phyloP scores from a whole-genome alignment of 2,888 invertebrate genomes.

The Epicampocera succincta region DNA sequence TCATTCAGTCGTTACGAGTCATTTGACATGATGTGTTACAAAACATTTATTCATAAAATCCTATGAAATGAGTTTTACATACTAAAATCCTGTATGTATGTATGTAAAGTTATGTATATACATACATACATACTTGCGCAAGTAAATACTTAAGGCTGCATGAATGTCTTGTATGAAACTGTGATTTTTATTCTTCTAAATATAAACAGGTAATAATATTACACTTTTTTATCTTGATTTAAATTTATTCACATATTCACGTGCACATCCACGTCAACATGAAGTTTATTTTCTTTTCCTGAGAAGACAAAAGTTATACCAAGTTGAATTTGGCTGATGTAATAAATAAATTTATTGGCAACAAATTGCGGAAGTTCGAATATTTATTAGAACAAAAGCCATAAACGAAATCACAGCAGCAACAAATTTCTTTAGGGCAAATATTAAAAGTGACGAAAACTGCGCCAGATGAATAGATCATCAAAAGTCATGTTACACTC shows the following conservation, averaged over 20 bases:
- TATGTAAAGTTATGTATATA: constrained; percentile 10
- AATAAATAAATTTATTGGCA: constrained; percentile 71
- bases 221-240: background rate
- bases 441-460: too few species aligned
- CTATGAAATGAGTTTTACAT: too few species aligned
- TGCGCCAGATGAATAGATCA: too few species aligned
- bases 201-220: background rate
- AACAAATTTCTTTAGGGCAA: too few species aligned
- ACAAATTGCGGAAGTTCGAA: constrained; percentile 70
- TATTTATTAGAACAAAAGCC: constrained; percentile 68
- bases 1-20: constrained; percentile 22
- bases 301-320: constrained; percentile 19
- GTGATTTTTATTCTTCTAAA: constrained; percentile 21
- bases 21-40: constrained; percentile 15
- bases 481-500: too few species aligned
- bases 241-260: background rate
- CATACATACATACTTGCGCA: too few species aligned
- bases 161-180: too few species aligned
- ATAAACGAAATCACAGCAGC: constrained; percentile 57
- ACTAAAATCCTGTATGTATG: too few species aligned
- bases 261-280: constrained; percentile 12
- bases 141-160: too few species aligned
- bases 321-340: constrained; percentile 68
- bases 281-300: constrained; percentile 23
- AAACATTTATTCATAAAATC: too few species aligned